Conservation (phyloP, 2,888 invertebrate genomes). For the Uloborus plumipes region DNA sequence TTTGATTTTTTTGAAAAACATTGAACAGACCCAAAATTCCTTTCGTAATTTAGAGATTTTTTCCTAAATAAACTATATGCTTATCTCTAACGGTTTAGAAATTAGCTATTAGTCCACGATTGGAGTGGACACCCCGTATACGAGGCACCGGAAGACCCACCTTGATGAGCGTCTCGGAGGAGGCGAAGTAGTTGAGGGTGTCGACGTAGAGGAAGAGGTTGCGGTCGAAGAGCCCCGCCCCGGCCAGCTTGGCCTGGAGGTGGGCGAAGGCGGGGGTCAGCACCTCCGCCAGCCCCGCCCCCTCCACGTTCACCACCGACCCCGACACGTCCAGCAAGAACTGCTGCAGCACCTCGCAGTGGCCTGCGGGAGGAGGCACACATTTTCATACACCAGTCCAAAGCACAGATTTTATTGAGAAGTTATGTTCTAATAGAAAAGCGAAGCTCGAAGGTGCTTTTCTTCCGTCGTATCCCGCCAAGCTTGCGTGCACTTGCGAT, state of each 20-base stretch:
- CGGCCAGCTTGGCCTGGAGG: slow-evolving; percentile 43
- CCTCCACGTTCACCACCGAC: slow-evolving; percentile 24
- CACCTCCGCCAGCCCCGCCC: slow-evolving; percentile 20
- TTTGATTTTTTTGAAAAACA: no score
- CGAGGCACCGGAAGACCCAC: slow-evolving; percentile 11
- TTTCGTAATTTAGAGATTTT: no score
- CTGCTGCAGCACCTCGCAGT: slow-evolving; percentile 44
- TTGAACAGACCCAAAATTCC: no score
- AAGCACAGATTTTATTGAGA: no score
- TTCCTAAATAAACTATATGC: no score
- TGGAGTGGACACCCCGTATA: slow-evolving; percentile 2
- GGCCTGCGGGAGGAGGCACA: slow-evolving; percentile 9
- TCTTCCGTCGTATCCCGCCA: no score
- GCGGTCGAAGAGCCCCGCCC: slow-evolving; percentile 34
- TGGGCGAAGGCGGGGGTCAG: slow-evolving; percentile 32
- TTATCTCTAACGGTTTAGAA: no score
- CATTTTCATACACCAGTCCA: no score
- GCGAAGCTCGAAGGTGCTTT: no score
- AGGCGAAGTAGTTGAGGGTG: slow-evolving; percentile 49
- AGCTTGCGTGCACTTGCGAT: no score
- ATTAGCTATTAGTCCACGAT: no score
- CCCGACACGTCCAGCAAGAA: slow-evolving; percentile 46
- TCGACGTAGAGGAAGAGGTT: slow-evolving; percentile 56
- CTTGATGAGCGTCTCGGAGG: slow-evolving; percentile 35
- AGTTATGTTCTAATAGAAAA: no score